These are phyloP conservation scores for Pyrgus malvae DNA, from an alignment of 2,888 invertebrate species.

Conservation along the genomic window DNA sequence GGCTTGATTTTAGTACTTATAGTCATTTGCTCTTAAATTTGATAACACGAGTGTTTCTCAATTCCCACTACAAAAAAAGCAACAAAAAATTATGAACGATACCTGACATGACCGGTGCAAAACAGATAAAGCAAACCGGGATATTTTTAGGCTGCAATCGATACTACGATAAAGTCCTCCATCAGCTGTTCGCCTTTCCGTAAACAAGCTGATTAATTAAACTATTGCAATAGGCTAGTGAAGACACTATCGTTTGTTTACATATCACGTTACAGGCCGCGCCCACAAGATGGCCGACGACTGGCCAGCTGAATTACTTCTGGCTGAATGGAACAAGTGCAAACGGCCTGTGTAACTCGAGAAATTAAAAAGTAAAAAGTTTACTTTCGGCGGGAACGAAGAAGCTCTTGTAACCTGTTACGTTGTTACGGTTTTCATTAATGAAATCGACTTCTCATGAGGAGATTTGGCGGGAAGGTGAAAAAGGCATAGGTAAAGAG, in stretches of 20 bases:
- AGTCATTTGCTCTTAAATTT: too few species aligned
- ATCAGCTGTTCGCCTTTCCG: conserved; percentile 29
- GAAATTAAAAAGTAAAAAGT: conserved; percentile 26
- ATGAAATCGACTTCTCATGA: too few species aligned
- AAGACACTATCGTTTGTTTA: conserved; percentile 40
- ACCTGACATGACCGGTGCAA: conserved; percentile 12
- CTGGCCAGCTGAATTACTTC: conserved; percentile 38
- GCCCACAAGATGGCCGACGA: conserved; percentile 55
- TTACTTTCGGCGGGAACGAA: conserved; percentile 23
- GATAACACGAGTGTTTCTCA: too few species aligned
- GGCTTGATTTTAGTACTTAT: too few species aligned
- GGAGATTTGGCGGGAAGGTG: too few species aligned
- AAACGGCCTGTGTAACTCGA: conserved; percentile 27
- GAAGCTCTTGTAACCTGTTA: conserved; percentile 3
- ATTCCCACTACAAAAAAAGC: too few species aligned
- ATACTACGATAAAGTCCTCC: conserved; percentile 24
- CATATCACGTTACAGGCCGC: conserved; percentile 48
- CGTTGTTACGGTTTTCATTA: too few species aligned
- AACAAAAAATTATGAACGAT: background rate
- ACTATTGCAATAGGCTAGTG: conserved; percentile 27
- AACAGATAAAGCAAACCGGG: conserved; percentile 15
- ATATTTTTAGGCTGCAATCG: conserved; percentile 24
- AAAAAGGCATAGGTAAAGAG: too few species aligned
- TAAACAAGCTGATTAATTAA: conserved; percentile 27
- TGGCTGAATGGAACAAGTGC: conserved; percentile 34